These are phyloP conservation scores for Prosapia bicincta DNA, from an alignment of 2,888 invertebrate species.

Conservation along the genomic window DNA sequence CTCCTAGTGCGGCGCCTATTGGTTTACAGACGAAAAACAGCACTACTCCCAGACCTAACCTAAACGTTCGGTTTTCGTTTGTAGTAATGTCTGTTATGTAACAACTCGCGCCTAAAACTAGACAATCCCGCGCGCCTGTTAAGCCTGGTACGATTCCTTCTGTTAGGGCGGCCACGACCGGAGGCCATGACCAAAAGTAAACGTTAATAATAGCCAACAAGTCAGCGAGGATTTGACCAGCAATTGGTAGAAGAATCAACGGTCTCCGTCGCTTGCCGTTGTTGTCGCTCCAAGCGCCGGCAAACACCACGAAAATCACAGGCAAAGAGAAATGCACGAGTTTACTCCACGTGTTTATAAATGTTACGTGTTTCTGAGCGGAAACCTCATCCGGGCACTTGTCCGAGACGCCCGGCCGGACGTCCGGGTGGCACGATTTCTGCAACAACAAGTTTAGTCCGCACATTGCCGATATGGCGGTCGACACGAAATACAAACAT, in stretches of 20 bases:
- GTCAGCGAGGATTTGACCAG: conserved; percentile 35
- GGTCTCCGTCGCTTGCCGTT: conserved; percentile 33
- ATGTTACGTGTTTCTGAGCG: conserved; percentile 29
- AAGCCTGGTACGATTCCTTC: conserved; percentile 35
- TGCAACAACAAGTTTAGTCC: conserved; percentile 28
- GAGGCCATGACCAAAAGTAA: conserved; percentile 35
- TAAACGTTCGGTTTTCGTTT: conserved; percentile 33
- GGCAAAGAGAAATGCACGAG: conserved; percentile 24
- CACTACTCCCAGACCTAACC: conserved; percentile 27
- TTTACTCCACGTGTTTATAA: conserved; percentile 30
- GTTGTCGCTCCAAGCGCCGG: conserved; percentile 37
- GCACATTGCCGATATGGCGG: conserved; percentile 10
- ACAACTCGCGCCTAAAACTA: conserved; percentile 35
- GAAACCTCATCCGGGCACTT: conserved; percentile 23
- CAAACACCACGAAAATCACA: conserved; percentile 30
- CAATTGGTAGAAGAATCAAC: conserved; percentile 35
- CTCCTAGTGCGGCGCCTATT: conserved; percentile 17
- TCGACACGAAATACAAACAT: conserved; percentile 25
- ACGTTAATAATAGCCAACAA: conserved; percentile 33
- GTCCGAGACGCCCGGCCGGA: neutral
- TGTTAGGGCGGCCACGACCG: conserved; percentile 36
- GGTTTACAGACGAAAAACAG: conserved; percentile 25
- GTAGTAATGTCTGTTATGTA: conserved; percentile 36
- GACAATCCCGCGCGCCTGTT: conserved; percentile 35
- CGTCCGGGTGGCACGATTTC: conserved; percentile 31